Conservation (phyloP, 2,113 vertebrate species). For the Arvicanthis niloticus region DNA sequence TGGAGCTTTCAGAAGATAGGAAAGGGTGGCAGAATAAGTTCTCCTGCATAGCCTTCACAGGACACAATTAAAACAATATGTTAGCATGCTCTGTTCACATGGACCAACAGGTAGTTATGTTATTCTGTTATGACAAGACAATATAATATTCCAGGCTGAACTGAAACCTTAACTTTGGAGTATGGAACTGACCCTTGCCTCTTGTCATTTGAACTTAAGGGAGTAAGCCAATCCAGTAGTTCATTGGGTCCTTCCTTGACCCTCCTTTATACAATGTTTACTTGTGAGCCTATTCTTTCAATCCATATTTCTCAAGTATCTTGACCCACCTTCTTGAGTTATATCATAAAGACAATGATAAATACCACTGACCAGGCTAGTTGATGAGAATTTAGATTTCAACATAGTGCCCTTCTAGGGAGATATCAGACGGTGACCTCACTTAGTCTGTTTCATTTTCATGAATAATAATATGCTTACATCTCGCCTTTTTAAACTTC, state of each 20-base stretch:
- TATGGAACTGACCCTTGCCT: not conserved
- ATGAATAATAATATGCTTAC: not conserved
- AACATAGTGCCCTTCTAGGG: not conserved
- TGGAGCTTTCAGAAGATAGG: not conserved
- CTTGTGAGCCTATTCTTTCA: not conserved
- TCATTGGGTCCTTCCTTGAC: not conserved
- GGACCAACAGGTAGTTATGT: not conserved
- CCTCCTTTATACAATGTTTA: not conserved
- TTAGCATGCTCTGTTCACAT: not conserved
- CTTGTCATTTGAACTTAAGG: not conserved
- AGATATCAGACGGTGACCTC: not conserved
- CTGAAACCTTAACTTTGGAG: conserved; percentile 19
- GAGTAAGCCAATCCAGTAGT: not conserved
- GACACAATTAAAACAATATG: not conserved
- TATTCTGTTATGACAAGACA: not conserved
- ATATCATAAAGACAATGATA: not conserved
- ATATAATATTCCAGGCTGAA: not conserved
- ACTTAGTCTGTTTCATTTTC: not conserved
- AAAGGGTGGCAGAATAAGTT: not conserved
- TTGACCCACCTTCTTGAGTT: not conserved
- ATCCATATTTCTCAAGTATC: not conserved
- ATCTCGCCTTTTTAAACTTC: not conserved
- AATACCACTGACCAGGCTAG: not conserved
- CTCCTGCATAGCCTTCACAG: not conserved
- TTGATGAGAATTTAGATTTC: not conserved